Conservation (phyloP, 2,797 vertebrate genomes). For the Poeciliopsis gracilis region DNA sequence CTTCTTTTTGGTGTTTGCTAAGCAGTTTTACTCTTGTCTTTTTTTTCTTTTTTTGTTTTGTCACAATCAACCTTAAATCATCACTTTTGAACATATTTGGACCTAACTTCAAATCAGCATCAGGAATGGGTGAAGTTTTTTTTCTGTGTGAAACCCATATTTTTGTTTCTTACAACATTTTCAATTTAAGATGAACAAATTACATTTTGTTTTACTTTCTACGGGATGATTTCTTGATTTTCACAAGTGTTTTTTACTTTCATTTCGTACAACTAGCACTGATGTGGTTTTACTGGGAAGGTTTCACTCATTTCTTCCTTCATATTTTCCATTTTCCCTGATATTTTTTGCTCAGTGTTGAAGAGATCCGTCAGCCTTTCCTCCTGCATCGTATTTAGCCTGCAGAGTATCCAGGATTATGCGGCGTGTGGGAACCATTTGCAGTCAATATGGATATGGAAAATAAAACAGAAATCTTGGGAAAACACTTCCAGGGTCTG, state of each 20-base stretch:
- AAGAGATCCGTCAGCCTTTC: conserved; percentile 19
- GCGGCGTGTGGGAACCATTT: conserved; percentile 43
- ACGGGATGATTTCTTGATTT: not conserved
- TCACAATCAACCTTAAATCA: not conserved
- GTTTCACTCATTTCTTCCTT: not conserved
- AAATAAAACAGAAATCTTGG: conserved; percentile 34
- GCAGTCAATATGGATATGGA: conserved; percentile 17
- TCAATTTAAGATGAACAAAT: not conserved
- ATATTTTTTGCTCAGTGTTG: conserved; percentile 16
- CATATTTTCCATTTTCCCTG: conserved; percentile 8
- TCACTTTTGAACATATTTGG: not conserved
- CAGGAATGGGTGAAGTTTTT: not conserved
- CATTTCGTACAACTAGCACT: not conserved
- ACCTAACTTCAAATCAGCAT: not conserved
- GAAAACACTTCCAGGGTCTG: conserved; percentile 30
- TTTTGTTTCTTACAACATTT: not conserved
- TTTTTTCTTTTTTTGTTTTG: too few relatives aligned
- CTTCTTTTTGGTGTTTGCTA: not conserved
- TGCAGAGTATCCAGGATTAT: conserved; percentile 27
- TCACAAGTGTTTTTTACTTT: not conserved
- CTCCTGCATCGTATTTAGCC: conserved; percentile 29
- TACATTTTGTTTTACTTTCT: not conserved
- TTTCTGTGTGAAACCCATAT: not conserved
- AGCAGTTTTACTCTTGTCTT: not conserved
- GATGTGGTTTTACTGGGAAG: not conserved